Evolutionary conservation across 2,888 invertebrate species (phyloP), one percentile per base, ranked within the genome.

Genomic region (Drymonia ruficornis): DNA sequence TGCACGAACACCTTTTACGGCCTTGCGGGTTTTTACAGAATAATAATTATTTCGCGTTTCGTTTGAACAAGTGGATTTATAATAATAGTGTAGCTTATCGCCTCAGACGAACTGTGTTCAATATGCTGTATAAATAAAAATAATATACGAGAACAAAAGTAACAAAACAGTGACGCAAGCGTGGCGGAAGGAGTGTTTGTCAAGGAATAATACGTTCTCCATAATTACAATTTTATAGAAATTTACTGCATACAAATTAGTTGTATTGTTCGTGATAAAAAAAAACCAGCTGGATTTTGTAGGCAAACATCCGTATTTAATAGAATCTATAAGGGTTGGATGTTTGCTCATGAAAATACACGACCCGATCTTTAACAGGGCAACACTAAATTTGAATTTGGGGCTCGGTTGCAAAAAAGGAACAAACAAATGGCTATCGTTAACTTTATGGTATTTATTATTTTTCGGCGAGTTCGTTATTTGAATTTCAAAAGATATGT

Each of bases 1-100:
- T 67, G 71, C 72, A 72, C 50, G 65, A 64, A 68, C 58, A 63
- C 65, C 55, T 63, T 61, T 64, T 65, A 59, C 73, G 73, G 56
- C 83, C 83, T 84, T 80, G 81, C 67, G 65, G 74, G 67, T 76
- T 78, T 73, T 76, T 61, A 74, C 74, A 59, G 64, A 67, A 62
- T 49, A 61, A 63, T n/a, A 65, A 69, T 36, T 62, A 62, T 66
- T 61, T 62, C 69, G 58, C 59, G 61, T 49, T 62, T 55, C 78
- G 63, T 81, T 83, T 80, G 59, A 57, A 71, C 84, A 85, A 78
- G 75, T 86, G 83, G n/a, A 18, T 36, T 48, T 15, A 28, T 23
- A 49, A 46, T 42, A 60, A 52, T 52, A 59, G 34, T 48, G 54
- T 50, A 34, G 58, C 49, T 44, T 67, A 55, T 55, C 58, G 62